Base-by-base conservation (phyloP, 2,113 vertebrate species). In the Myotis brandtii region DNA sequence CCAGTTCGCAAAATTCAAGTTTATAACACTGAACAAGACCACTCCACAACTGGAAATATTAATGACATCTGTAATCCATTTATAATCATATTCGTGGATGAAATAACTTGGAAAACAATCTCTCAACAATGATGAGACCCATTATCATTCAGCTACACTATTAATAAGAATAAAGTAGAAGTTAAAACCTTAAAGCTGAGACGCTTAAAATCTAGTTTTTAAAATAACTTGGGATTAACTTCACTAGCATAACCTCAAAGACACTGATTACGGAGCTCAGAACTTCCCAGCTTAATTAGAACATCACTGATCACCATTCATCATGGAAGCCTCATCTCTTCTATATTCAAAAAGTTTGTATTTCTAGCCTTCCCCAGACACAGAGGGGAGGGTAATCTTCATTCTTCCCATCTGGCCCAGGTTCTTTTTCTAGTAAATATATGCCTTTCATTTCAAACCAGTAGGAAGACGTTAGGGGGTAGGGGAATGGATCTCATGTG, bases 191-290 rank as follows among this genome's bases (percentile, higher is more conserved):
- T 50, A 91, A 79, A 67, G 48, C 69, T 73, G 5, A 85, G 46
- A 86, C 40, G 54, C 46, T 95, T 46, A 87, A 91, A 97, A 91
- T 69, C 40, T 75, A 56, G 86, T 69, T 88, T 70, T 89, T 56
- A 80, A 94, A 95, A 86, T 80, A 77, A 62, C 6, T 64, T 32
- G 4, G 70, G 75, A 89, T 92, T 95, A 96, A 95, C 43, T 84
- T 92, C 76, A 34, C 69, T 21, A 76, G 48, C 66, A 86, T 86
- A 93, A 64, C 43, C 69, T 93, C 66, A 84, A 93, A 97, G 77
- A 62, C 32, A 86, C 56, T 66, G 34, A 86, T 50, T 77, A 48
- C 18, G 46, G 73, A 86, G 81, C 48, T 91, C 59, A 89, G 67
- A 48, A 69, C 67, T 83, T 89, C 76, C 70, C 34, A 73, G 56